A percentile compares a stretch with the other conserved stretches of the same genome.
Conservation (phyloP, 2,888 invertebrate genomes). For the Cabera pusaria region DNA sequence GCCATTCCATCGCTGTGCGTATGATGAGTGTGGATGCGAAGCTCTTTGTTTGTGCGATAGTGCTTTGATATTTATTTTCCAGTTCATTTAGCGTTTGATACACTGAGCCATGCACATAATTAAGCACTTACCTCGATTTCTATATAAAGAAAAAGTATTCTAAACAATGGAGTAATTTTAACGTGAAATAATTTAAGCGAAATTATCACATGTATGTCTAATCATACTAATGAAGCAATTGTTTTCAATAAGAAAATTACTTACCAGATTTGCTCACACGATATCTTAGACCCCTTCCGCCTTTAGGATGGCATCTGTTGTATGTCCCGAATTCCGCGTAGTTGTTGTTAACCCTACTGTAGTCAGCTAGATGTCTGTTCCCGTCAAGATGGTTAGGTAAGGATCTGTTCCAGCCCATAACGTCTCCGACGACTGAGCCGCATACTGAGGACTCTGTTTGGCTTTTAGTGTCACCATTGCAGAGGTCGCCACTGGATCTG, state of each 20-base stretch:
- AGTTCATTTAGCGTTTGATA: too few species aligned
- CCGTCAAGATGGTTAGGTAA: constrained; percentile 88
- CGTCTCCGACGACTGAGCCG: constrained; percentile 77
- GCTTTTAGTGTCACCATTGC: constrained; percentile 84
- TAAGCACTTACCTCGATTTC: too few species aligned
- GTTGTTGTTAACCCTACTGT: constrained; percentile 83
- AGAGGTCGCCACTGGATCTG: constrained; percentile 89
- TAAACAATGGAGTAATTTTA: too few species aligned
- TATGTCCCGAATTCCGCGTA: constrained; percentile 75
- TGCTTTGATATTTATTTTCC: too few species aligned
- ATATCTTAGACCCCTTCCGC: constrained; percentile 72
- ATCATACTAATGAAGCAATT: constrained; percentile 13
- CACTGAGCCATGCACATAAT: too few species aligned
- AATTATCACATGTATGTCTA: constrained; percentile 1
- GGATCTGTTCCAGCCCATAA: constrained; percentile 82
- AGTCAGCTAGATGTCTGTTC: constrained; percentile 81
- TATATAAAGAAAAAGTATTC: too few species aligned
- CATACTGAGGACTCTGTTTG: constrained; percentile 78
- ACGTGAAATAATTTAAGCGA: too few species aligned
- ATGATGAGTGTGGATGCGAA: too few species aligned
- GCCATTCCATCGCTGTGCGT: too few species aligned
- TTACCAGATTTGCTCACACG: constrained; percentile 75
- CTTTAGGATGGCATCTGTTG: constrained; percentile 71
- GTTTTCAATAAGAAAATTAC: constrained; percentile 31
- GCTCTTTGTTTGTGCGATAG: too few species aligned